phyloP scores from a whole-genome alignment of 1,140 invertebrate species.

The Piezodorus guildinii region DNA sequence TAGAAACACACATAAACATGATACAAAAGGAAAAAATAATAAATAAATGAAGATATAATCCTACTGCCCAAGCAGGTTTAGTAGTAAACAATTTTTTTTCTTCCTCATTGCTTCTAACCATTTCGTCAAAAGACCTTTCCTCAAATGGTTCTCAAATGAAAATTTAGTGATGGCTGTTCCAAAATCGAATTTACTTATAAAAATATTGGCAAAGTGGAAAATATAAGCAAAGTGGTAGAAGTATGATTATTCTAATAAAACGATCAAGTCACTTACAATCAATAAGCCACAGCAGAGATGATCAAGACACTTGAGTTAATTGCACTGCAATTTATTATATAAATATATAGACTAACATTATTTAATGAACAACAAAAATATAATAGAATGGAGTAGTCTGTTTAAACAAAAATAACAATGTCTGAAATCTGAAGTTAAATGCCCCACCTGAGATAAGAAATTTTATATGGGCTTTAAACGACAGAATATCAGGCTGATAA shows the following conservation, averaged over 20 bases:
- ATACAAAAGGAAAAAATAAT: slow-evolving; percentile 10
- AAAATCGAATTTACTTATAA: no score
- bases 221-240: slow-evolving; percentile 8
- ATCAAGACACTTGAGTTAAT: slow-evolving; percentile 27
- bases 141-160: no score
- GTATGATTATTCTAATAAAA: slow-evolving; percentile 16
- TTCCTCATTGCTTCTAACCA: background rate
- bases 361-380: slow-evolving; percentile 10
- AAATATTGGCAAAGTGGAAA: slow-evolving; percentile 8
- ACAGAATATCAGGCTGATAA: background rate
- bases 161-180: no score
- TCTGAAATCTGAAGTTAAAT: background rate
- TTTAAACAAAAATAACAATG: slow-evolving; percentile 1
- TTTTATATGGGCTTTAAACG: background rate
- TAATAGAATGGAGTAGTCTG: background rate
- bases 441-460: background rate
- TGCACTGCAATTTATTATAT: slow-evolving; percentile 20
- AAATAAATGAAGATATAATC: slow-evolving; percentile 3
- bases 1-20: slow-evolving; percentile 17
- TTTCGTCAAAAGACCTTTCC: no score
- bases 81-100: background rate
- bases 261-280: slow-evolving; percentile 5
- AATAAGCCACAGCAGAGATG: slow-evolving; percentile 25
- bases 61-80: slow-evolving; percentile 5
- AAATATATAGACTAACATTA: background rate